A percentile compares a stretch with the other conserved stretches of the same genome.
These are phyloP conservation scores for Falco concolor DNA, from an alignment of 2,797 vertebrate genomes.

Conservation along the genomic window DNA sequence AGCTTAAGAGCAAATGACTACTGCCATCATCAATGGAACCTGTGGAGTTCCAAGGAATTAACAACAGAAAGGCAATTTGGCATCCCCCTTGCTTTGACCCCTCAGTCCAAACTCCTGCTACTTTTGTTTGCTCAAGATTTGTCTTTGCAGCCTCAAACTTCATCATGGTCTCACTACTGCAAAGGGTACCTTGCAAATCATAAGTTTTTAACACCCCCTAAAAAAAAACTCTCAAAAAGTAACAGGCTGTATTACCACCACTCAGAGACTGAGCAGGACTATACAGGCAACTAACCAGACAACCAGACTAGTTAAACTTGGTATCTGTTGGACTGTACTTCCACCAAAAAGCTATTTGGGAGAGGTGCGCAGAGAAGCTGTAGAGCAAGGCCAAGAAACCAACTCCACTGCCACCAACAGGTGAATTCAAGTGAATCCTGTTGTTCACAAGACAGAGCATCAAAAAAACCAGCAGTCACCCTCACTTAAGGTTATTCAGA, in stretches of 20 bases:
- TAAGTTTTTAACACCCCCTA: neutral
- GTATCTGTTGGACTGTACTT: rapidly evolving
- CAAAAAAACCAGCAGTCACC: neutral
- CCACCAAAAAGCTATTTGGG: neutral
- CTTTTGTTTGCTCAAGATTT: neutral
- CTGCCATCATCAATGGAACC: neutral
- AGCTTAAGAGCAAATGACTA: neutral
- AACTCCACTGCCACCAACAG: rapidly evolving
- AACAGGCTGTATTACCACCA: neutral
- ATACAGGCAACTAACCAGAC: too few relatives aligned
- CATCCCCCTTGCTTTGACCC: neutral
- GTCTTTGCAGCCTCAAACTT: neutral
- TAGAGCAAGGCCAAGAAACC: neutral
- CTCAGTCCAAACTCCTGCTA: neutral
- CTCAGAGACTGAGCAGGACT: neutral
- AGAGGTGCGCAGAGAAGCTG: neutral
- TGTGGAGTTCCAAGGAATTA: neutral
- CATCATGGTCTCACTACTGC: neutral
- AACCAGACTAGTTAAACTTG: neutral
- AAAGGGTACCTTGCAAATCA: rapidly evolving
- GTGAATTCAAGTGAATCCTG: neutral
- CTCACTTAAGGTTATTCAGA: neutral
- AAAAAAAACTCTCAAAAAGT: neutral
- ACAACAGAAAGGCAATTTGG: neutral
- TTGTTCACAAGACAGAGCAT: neutral